Conservation (phyloP, 2,113 vertebrate genomes). For the Dasyurus viverrinus region DNA sequence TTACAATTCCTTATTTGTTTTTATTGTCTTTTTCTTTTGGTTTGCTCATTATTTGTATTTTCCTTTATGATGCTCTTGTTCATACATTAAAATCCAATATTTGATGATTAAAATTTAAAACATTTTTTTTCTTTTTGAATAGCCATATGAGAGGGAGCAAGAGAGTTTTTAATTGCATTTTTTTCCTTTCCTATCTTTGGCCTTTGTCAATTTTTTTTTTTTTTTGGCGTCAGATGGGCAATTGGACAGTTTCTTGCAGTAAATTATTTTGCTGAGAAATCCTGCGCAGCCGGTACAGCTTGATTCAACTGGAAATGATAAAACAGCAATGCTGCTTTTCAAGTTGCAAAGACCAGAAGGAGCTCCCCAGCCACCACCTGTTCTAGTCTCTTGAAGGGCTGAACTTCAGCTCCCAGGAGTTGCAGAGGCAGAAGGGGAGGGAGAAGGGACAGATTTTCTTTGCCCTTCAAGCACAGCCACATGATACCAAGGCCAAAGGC, state of each 20-base stretch:
- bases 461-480: neutral
- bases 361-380: conserved; percentile 43
- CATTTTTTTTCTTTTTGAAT: neutral
- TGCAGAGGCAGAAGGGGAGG: neutral
- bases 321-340: conserved; percentile 75
- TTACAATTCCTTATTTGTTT: neutral
- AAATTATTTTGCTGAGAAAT: conserved; percentile 73
- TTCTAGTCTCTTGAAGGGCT: conserved; percentile 5
- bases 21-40: neutral
- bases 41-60: neutral
- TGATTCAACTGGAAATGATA: conserved; percentile 65
- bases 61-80: neutral
- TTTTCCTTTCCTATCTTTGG: conserved; percentile 65
- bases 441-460: neutral
- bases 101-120: neutral
- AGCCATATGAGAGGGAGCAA: neutral
- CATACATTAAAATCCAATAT: neutral
- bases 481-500: neutral
- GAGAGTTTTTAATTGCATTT: conserved; percentile 34
- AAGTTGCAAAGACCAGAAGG: conserved; percentile 57
- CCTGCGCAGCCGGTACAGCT: conserved; percentile 72
- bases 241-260: conserved; percentile 65
- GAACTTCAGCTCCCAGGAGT: neutral
- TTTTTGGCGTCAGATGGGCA: conserved; percentile 53
- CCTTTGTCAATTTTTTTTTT: conserved; percentile 60